These are phyloP conservation scores for Micrasema longulum DNA, from an alignment of 1,140 invertebrate species.

Conservation along the genomic window DNA sequence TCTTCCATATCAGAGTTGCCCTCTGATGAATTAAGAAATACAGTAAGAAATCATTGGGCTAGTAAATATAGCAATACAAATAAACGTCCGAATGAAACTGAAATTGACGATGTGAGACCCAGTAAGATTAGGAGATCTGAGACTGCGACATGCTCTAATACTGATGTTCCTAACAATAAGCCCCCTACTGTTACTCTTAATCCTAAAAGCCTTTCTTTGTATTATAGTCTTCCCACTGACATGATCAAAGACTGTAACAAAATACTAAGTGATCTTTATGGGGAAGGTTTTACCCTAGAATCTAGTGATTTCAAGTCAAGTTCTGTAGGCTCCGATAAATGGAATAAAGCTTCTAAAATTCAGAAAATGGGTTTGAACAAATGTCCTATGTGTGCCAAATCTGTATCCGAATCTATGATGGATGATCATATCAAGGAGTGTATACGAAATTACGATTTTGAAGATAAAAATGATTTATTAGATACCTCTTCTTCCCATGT, in stretches of 20 bases:
- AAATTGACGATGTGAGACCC: slow-evolving; percentile 49
- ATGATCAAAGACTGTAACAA: slow-evolving; percentile 41
- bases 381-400: slow-evolving; percentile 69
- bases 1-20: too few species aligned
- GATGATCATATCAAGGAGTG: slow-evolving; percentile 71
- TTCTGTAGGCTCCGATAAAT: slow-evolving; percentile 27
- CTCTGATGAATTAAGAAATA: slow-evolving; percentile 52
- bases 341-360: slow-evolving; percentile 39
- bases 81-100: slow-evolving; percentile 36
- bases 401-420: slow-evolving; percentile 60
- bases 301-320: slow-evolving; percentile 38
- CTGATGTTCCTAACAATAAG: background rate
- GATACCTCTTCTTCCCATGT: slow-evolving; percentile 50
- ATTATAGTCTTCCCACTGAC: slow-evolving; percentile 8
- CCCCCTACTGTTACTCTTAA: background rate
- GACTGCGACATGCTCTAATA: slow-evolving; percentile 51
- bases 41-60: slow-evolving; percentile 68
- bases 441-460: slow-evolving; percentile 62
- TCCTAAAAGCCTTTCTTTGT: slow-evolving; percentile 15
- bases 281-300: slow-evolving; percentile 43
- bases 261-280: slow-evolving; percentile 48
- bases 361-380: slow-evolving; percentile 54
- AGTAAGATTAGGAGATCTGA: slow-evolving; percentile 63
- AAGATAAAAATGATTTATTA: slow-evolving; percentile 60
- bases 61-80: slow-evolving; percentile 60